Conservation (phyloP, 1,140 invertebrate genomes). For the Neodiprion lecontei region DNA sequence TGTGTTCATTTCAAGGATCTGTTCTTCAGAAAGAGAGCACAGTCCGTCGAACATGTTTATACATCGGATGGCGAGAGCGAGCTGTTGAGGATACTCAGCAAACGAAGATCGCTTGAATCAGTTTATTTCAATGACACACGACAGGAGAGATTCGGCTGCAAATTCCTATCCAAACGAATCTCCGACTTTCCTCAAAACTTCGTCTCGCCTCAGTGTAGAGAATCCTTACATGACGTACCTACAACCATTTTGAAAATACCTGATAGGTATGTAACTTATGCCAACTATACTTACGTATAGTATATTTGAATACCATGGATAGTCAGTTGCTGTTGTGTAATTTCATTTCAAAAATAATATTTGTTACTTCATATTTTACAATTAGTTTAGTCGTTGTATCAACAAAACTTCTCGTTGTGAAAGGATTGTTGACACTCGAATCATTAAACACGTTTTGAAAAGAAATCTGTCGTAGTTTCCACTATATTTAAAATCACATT, state of each 20-base stretch:
- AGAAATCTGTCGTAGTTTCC: too few relatives aligned
- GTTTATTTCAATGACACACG: neutral
- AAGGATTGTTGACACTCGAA: too few relatives aligned
- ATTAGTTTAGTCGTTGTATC: too few relatives aligned
- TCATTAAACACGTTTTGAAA: too few relatives aligned
- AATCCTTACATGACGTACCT: neutral
- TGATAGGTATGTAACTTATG: conserved; percentile 19
- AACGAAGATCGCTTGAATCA: conserved; percentile 5
- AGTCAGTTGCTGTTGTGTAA: too few relatives aligned
- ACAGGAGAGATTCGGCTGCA: conserved; percentile 13
- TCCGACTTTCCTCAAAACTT: conserved; percentile 4
- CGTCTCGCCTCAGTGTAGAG: conserved; percentile 2
- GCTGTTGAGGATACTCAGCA: neutral
- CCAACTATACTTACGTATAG: conserved; percentile 32
- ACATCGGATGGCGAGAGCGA: conserved; percentile 12
- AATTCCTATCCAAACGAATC: neutral
- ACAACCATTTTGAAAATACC: conserved; percentile 16
- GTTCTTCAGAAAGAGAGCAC: conserved; percentile 45
- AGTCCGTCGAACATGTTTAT: conserved; percentile 42
- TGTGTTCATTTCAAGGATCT: conserved; percentile 26
- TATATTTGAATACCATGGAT: conserved; percentile 24
- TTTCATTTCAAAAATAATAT: too few relatives aligned
- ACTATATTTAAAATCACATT: too few relatives aligned
- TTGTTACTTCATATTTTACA: too few relatives aligned
- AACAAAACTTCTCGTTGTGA: too few relatives aligned